Evolutionary conservation across 2,113 vertebrate species (phyloP).

Genomic region (Phaethon lepturus): DNA sequence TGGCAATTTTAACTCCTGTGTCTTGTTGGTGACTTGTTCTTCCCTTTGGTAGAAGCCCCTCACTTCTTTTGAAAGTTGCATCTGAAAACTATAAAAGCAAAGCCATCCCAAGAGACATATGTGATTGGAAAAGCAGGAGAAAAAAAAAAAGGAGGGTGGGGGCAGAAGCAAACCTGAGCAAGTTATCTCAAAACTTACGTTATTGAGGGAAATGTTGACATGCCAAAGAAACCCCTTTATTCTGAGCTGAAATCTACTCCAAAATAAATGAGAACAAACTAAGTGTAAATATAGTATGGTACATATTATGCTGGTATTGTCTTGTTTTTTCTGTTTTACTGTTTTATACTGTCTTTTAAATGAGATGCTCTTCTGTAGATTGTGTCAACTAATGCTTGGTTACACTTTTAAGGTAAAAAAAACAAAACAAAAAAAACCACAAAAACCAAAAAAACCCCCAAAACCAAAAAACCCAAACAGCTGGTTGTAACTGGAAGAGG

Average conservation of each 20-base stretch:
- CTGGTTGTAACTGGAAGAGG: not conserved
- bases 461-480: too few species aligned
- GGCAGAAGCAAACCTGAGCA: not conserved
- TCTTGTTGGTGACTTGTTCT: not conserved
- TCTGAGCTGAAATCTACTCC: not conserved
- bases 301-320: not conserved
- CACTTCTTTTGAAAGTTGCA: not conserved
- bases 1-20: not conserved
- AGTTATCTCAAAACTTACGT: not conserved
- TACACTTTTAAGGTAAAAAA: accelerated
- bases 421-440: not conserved
- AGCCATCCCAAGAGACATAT: not conserved
- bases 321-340: not conserved
- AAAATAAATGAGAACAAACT: not conserved
- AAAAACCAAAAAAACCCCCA: too few species aligned
- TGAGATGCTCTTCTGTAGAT: not conserved
- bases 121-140: not conserved
- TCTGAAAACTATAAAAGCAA: not conserved
- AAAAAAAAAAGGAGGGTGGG: accelerated
- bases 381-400: not conserved
- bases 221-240: not conserved
- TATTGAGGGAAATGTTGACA: not conserved
- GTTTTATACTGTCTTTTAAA: not conserved
- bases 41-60: not conserved
- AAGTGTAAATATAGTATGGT: not conserved